Percentiles rank a stretch among this genome's conserved stretches.
Conservation (phyloP, 2,888 invertebrate genomes). For the Malacosoma neustria region DNA sequence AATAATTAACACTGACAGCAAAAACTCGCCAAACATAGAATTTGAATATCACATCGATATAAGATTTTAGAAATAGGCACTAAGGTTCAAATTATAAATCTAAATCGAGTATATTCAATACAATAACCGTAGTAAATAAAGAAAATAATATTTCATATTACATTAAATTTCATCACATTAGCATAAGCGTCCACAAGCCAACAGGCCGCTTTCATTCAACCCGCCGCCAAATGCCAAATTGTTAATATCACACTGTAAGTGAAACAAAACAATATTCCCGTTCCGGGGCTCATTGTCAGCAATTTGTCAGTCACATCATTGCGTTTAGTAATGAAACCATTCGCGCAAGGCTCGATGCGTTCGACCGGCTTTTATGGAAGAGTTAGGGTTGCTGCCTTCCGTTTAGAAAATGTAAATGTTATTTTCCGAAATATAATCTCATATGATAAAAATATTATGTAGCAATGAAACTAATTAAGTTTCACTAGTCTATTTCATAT, state of each 20-base stretch:
- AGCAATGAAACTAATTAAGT: too few species aligned
- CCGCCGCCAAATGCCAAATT: background rate
- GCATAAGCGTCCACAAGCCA: background rate
- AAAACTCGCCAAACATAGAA: too few species aligned
- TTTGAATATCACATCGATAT: too few species aligned
- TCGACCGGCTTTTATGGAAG: constrained; percentile 13
- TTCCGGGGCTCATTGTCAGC: constrained; percentile 20
- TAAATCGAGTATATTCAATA: too few species aligned
- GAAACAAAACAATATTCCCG: background rate
- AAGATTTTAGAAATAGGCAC: too few species aligned
- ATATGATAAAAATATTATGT: too few species aligned
- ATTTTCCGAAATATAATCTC: background rate
- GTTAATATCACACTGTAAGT: background rate
- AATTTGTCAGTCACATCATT: constrained; percentile 44
- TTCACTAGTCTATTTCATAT: too few species aligned
- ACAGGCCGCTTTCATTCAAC: background rate
- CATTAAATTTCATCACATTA: background rate
- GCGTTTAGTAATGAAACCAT: constrained; percentile 39
- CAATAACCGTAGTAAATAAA: too few species aligned
- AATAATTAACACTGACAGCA: too few species aligned
- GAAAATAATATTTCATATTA: too few species aligned
- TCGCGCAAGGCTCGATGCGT: constrained; percentile 15
- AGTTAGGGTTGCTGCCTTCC: constrained; percentile 2
- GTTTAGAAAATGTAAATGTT: constrained; percentile 1
- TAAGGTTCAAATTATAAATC: too few species aligned